Base-by-base conservation (phyloP, 2,888 invertebrate genomes). In the Chrysolina americana region DNA sequence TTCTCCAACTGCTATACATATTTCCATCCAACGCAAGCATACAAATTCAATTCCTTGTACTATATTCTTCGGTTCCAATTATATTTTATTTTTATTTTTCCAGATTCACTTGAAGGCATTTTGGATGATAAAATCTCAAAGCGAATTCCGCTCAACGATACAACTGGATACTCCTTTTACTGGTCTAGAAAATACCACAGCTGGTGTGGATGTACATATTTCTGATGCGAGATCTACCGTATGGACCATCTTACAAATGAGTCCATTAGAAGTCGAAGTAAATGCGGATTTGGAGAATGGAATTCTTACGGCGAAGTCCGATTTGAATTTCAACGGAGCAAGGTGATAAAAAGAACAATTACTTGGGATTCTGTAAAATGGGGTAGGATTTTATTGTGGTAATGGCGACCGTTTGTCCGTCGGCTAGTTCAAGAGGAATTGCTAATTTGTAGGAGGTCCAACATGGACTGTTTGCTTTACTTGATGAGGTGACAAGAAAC, bases 161-260 rank as follows among this genome's bases (percentile, higher is more conserved):
- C 80, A 83, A 56, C 84, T 87, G 1, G 85, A 87, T 76, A 89
- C 89, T 2, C 90, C 90, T 0, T 86, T 88, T 77, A 78, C 84
- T 65, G 88, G 89, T 1, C 80, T 90, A 64, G 85, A 88, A 78
- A 87, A 83, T 62, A 83, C 89, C 1, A 85, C 84, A 41, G 77
- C 87, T 5, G 86, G 85, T 21, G 83, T 88, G 8, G 88, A 88
- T 76, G 75, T 88, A 41, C 76, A 87, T 73, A 77, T 88, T 56
- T 80, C 80, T 13, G 82, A 85, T 15, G 74, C 82, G 13, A 84
- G 81, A 71, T 88, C 88, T n/a, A 81, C 86, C 21, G 78, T 87
- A 21, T 82, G 82, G 70, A 53, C 87, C 0, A 84, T 81, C 59
- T 79, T 88, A 74, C 81, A 83, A 41, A 76, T 89, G 65, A 87